Conservation (phyloP, 2,113 vertebrate genomes). For the Chrysochloris asiatica region DNA sequence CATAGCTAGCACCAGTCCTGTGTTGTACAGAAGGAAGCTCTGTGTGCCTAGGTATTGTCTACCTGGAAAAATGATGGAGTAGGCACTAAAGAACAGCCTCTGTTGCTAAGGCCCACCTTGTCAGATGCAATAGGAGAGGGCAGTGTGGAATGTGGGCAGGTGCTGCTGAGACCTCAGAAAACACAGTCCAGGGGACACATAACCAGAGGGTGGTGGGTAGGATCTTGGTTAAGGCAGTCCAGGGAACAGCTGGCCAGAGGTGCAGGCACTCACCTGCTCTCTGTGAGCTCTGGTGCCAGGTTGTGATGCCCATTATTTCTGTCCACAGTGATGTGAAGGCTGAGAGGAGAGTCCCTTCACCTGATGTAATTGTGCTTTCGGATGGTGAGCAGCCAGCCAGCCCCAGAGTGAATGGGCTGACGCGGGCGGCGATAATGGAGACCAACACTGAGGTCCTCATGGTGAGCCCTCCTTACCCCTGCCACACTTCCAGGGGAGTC, state of each 20-base stretch:
- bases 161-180: neutral
- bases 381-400: slow-evolving; percentile 96
- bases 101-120: neutral
- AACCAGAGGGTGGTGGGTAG: neutral
- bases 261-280: neutral
- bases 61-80: neutral
- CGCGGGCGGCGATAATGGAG: slow-evolving; percentile 87
- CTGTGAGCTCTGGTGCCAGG: neutral
- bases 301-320: neutral
- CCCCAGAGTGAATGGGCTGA: slow-evolving; percentile 92
- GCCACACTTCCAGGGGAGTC: too few relatives aligned
- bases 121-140: neutral
- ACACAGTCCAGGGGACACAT: neutral
- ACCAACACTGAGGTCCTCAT: slow-evolving; percentile 92
- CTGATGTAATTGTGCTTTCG: slow-evolving; percentile 95
- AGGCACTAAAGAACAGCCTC: neutral
- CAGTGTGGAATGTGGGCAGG: neutral
- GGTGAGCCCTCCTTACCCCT: slow-evolving; percentile 84
- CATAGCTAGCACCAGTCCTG: neutral
- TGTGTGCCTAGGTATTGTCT: neutral
- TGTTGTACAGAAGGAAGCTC: neutral
- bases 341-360: slow-evolving; percentile 90
- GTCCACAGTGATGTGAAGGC: slow-evolving; percentile 89
- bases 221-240: too few relatives aligned
- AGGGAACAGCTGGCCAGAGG: neutral